Conservation (phyloP, 2,888 invertebrate species). For the Agrochola lychnidis region DNA sequence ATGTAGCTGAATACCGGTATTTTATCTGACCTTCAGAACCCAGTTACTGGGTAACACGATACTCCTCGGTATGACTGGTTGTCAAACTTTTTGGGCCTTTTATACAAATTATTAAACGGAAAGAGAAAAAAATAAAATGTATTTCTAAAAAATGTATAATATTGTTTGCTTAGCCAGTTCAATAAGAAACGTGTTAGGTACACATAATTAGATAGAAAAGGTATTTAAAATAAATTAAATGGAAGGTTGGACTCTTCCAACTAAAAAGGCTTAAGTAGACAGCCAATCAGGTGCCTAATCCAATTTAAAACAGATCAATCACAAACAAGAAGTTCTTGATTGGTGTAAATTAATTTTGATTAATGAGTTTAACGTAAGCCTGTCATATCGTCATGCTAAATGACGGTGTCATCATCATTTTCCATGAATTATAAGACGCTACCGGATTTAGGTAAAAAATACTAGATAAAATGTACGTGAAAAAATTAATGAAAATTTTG, state of each 20-base stretch:
- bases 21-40: too few relatives aligned
- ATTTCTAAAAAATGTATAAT: not conserved
- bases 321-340: not conserved
- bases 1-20: too few relatives aligned
- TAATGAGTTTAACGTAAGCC: constrained; percentile 15
- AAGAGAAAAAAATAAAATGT: not conserved
- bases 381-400: not conserved
- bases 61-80: too few relatives aligned
- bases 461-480: constrained; percentile 1
- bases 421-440: constrained; percentile 15
- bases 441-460: constrained; percentile 3
- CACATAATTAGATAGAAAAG: not conserved
- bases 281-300: constrained; percentile 23
- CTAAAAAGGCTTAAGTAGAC: not conserved
- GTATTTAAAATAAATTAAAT: not conserved
- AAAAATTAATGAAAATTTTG: not conserved
- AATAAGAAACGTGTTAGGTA: not conserved
- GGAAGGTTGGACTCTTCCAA: not conserved
- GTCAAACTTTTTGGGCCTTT: too few relatives aligned
- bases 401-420: constrained; percentile 11
- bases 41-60: too few relatives aligned
- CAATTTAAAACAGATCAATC: constrained; percentile 28
- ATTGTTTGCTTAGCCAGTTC: not conserved
- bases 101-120: too few relatives aligned
- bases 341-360: constrained; percentile 24